Base-by-base conservation (phyloP, 1,140 invertebrate species). In the Drosophila punjabiensis region DNA sequence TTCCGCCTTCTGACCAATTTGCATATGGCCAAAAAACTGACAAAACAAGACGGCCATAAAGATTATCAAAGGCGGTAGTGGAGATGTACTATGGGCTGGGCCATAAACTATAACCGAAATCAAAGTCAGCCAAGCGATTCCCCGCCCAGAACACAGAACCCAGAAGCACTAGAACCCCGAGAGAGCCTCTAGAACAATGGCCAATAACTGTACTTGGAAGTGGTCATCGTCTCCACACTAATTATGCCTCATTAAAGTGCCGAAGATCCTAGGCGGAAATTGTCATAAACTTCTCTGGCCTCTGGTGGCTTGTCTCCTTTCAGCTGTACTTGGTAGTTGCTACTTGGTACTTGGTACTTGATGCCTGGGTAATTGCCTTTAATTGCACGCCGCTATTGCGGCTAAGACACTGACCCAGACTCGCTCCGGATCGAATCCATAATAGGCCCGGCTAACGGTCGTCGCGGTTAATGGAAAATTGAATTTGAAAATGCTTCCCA, bases 341-440 rank as follows among this genome's bases (percentile, higher is more conserved):
- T 47, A 14, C 5, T 53, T 55, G 52, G n/a, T 53, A 53, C 30
- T 55, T 35, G 32, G 32, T 55, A 35, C 53, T 55, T 55, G 53
- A 55, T 55, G 32, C 53, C 53, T 20, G 58, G 65, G 65, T 89
- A 89, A 89, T 89, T 89, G 85, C 75, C 75, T 79, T 79, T 89
- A 89, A 89, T 89, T 89, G 79, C 77, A 62, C 30, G 50, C 52
- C 52, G 43, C 67, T 62, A 87, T 86, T 88, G 85, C 84, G 69
- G 86, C 85, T 86, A 90, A 89, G 86, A 89, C 86, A 90, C 86
- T 89, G 86, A 89, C 86, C 86, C 85, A 89, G 86, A 89, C 86
- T 89, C 81, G 64, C 63, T 50, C 68, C 73, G 81, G 71, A 73
- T 68, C 79, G 69, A 80, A 90, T 85, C 81, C 52, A 71, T 89